phyloP scores from a whole-genome alignment of 2,113 vertebrate species.

The Clinocottus analis region DNA sequence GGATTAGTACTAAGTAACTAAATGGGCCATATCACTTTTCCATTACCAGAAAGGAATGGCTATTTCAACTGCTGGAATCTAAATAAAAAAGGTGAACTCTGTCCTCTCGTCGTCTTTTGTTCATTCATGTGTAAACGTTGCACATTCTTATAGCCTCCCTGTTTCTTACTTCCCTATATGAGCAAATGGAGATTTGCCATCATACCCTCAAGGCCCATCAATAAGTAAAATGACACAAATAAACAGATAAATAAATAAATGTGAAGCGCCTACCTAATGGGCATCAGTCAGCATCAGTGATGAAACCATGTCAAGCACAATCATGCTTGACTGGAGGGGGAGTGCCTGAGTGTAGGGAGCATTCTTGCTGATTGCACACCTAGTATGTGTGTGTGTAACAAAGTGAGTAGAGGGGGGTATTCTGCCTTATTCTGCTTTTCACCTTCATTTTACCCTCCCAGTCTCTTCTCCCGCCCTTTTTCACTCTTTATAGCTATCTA shows the following conservation, averaged over 20 bases:
- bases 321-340: conserved; percentile 72
- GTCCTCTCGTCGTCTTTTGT: conserved; percentile 41
- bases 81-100: conserved; percentile 75
- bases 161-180: conserved; percentile 24
- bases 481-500: conserved; percentile 26
- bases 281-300: conserved; percentile 82
- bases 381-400: conserved; percentile 29
- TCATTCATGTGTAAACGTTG: conserved; percentile 66
- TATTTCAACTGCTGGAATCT: conserved; percentile 71
- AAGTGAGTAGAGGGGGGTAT: not conserved
- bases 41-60: conserved; percentile 76
- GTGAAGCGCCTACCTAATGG: conserved; percentile 75
- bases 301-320: conserved; percentile 77
- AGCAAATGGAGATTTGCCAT: conserved; percentile 77
- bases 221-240: conserved; percentile 84
- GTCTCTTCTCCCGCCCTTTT: conserved; percentile 34
- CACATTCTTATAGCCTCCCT: conserved; percentile 34
- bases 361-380: conserved; percentile 58
- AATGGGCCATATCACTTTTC: conserved; percentile 81
- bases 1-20: conserved; percentile 81
- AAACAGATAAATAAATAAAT: conserved; percentile 87
- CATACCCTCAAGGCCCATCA: conserved; percentile 76
- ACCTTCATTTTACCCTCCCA: conserved; percentile 47
- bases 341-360: conserved; percentile 61
- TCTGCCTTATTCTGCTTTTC: conserved; percentile 31